Evolutionary conservation across 1,140 invertebrate genomes (phyloP), one percentile per base, ranked within the genome.

Genomic region (Alviniconcha marisindica): DNA sequence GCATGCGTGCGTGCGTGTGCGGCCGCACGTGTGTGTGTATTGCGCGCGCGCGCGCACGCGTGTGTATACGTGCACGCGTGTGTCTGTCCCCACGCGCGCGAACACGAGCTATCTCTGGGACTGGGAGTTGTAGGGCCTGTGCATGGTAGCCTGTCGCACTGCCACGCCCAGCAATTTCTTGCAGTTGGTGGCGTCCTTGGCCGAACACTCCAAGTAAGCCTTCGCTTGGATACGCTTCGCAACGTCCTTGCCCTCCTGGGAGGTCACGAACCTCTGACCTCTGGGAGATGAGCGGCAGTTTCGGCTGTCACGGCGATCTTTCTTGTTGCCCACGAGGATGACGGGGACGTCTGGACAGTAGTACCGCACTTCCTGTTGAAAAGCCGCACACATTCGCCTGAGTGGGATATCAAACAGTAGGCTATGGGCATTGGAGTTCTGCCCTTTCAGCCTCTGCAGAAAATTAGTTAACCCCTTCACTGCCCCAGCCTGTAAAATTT

Each of bases 291-390:
- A 14, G 3, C n/a, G 28, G 21, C 5, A 28, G 7, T n/a, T 31
- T 14, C 77, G 24, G 51, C 10, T 24, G 77, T 81, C 71, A 12
- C 80, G 63, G 7, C 71, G 80, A 44, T 81, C 80, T 48, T 81
- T 81, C 44, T 81, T 81, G 80, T 81, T 81, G 38, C 80, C 80
- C 24, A 81, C 80, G 2, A 81, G 80, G 80, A 81, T 81, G n/a
- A 81, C 7, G 60, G 80, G 80, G 4, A 81, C 66, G 31, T 48
- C 0, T n/a, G 66, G 80, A 38, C 80, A 81, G 80, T 73, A 81
- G n/a, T 48, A 48, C 28, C 42, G 24, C 66, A 81, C 40, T 51
- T 81, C 80, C 80, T 78, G 77, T 21, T 10, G 60, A n/a, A 33
- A n/a, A n/a, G n/a, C n/a, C n/a, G n/a, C n/a, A n/a, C n/a, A n/a